phyloP scores from a whole-genome alignment of 2,888 invertebrate genomes.

The Leptogaster cylindrica region DNA sequence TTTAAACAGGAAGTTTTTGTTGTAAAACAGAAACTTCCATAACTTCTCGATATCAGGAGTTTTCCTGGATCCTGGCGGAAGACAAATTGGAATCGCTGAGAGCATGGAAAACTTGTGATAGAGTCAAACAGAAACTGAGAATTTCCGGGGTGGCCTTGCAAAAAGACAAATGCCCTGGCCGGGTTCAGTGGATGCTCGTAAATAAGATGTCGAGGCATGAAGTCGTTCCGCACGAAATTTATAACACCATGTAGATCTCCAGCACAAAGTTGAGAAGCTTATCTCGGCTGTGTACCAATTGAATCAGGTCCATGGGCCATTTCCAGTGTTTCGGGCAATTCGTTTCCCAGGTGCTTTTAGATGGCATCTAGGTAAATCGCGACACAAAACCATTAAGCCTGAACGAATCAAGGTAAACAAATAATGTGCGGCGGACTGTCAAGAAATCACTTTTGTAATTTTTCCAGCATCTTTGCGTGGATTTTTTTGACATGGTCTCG shows the following conservation, averaged over 20 bases:
- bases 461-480: neutral
- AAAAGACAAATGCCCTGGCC: no score
- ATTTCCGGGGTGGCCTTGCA: no score
- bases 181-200: slow-evolving; percentile 1
- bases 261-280: neutral
- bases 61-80: no score
- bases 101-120: no score
- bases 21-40: no score
- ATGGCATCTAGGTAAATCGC: neutral
- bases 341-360: neutral
- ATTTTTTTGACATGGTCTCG: neutral
- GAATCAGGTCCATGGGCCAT: neutral
- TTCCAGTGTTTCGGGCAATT: neutral
- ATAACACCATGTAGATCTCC: neutral
- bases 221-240: neutral
- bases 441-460: neutral
- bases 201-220: neutral
- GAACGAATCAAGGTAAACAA: neutral
- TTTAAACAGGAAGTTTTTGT: no score
- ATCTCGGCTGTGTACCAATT: neutral
- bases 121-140: no score
- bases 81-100: no score
- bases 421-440: neutral
- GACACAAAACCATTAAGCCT: neutral
- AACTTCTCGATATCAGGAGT: no score